Percentiles rank a stretch among this genome's conserved stretches.
Conservation (phyloP, 2,888 invertebrate species). For the Lobophora halterata region DNA sequence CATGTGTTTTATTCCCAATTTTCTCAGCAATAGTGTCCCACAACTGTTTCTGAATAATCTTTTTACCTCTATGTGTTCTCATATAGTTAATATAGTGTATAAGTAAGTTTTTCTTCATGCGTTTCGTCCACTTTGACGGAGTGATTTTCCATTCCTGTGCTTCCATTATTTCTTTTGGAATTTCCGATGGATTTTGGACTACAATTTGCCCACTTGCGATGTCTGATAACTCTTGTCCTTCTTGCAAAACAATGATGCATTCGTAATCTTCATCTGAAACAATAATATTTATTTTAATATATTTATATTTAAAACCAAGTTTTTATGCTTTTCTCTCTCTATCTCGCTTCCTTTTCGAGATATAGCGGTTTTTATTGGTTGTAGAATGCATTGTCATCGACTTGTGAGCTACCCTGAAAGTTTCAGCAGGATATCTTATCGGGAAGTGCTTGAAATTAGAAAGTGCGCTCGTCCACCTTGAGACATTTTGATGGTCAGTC, state of each 20-base stretch:
- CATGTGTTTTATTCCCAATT: constrained; percentile 47
- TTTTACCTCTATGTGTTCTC: constrained; percentile 47
- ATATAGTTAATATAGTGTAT: constrained; percentile 59
- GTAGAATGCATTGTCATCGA: too few relatives aligned
- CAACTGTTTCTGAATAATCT: constrained; percentile 54
- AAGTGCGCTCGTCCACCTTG: too few relatives aligned
- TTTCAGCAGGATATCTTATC: too few relatives aligned
- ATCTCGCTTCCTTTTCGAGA: too few relatives aligned
- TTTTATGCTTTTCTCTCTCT: too few relatives aligned
- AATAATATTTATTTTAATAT: constrained; percentile 13
- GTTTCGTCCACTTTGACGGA: constrained; percentile 65
- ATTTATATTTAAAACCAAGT: too few relatives aligned
- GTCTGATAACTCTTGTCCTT: constrained; percentile 52
- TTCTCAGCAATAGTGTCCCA: constrained; percentile 59
- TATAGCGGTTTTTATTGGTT: too few relatives aligned
- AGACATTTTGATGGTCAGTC: too few relatives aligned
- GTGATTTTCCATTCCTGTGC: constrained; percentile 22
- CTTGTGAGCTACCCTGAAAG: too few relatives aligned
- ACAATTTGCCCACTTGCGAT: constrained; percentile 48
- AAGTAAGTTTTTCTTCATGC: constrained; percentile 53
- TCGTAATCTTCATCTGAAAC: constrained; percentile 71
- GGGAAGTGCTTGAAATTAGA: too few relatives aligned
- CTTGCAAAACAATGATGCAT: constrained; percentile 71
- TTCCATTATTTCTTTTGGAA: constrained; percentile 16
- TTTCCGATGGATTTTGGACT: constrained; percentile 25